Base-by-base conservation (phyloP, 92 coral and sea anemone genomes). In the Umimayanthus kanabou region DNA sequence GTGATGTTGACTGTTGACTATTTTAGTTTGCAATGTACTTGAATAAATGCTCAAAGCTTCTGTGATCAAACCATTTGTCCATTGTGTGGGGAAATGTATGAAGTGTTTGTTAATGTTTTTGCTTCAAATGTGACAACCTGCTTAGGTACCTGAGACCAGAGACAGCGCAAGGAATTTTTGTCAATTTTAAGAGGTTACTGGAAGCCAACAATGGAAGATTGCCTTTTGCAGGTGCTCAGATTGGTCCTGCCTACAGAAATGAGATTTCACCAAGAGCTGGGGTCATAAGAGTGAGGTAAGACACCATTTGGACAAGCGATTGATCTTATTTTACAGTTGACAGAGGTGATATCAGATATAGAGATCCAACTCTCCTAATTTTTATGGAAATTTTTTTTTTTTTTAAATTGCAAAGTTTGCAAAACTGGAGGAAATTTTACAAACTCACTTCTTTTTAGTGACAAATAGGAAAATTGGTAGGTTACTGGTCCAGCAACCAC, bases 151-250 rank as follows among this genome's bases (percentile, higher is more conserved):
- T 97, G 5, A 93, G 99, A 90, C 99, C 99, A 74, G 99, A 97
- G 88, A 97, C 99, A 75, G 98, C 99, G 8, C 99, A 97, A 84
- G 99, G 99, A 18, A 97, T 97, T 89, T 97, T 97, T 89, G 99
- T 97, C 66, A 97, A 97, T 89, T 97, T 97, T 94, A 97, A 97
- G 91, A 92, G 99, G 37, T 98, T 97, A 55, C 90, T 97, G 47
- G 99, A 97, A 53, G 98, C 93, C 45, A 97, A 97, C 88, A 97
- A 97, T 89, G 99, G 99, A 47, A 90, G 98, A 53, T 84, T 97
- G n/a, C 99, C 99, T 26, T 97, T 97, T 91, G 99, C 99, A 39
- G 92, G 98, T 6, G 99, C 99, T 58, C 98, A 95, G 90, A 92
- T 97, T 85, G 99, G 99, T 15, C 98, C 98, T 69, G 99, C 99